phyloP scores from a whole-genome alignment of 92 coral and sea anemone genomes.

The Paragorgia papillata region DNA sequence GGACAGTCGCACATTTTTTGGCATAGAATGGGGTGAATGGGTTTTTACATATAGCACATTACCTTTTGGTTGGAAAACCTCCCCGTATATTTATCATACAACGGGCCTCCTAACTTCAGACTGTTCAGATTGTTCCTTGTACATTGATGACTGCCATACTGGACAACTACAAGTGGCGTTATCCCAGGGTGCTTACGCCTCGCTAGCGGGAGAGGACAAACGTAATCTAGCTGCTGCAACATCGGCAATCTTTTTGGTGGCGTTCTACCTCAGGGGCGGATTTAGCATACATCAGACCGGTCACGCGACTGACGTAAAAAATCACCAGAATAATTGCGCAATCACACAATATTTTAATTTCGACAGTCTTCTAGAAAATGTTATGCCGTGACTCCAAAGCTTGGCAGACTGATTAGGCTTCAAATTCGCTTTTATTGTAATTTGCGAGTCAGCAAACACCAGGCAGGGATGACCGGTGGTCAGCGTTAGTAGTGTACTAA shows the following conservation, averaged over 20 bases:
- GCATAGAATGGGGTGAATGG: slow-evolving; percentile 49
- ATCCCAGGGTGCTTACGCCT: background rate
- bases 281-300: too few relatives aligned
- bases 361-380: too few relatives aligned
- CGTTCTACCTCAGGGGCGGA: too few relatives aligned
- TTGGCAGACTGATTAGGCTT: too few relatives aligned
- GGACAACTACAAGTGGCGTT: slow-evolving; percentile 31
- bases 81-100: slow-evolving; percentile 35
- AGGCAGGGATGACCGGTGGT: too few relatives aligned
- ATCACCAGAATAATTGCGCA: too few relatives aligned
- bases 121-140: slow-evolving; percentile 20
- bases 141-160: slow-evolving; percentile 42
- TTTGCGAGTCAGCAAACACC: too few relatives aligned
- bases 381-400: too few relatives aligned
- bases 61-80: slow-evolving; percentile 41
- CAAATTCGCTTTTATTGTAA: too few relatives aligned
- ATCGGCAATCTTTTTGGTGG: slow-evolving; percentile 10
- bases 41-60: slow-evolving; percentile 13
- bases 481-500: too few relatives aligned
- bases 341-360: too few relatives aligned
- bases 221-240: background rate
- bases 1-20: slow-evolving; percentile 36
- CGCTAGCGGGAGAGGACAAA: background rate
- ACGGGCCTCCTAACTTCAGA: slow-evolving; percentile 21
- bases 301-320: too few relatives aligned